Conservation (phyloP, 2,888 invertebrate species). For the Ceraclea dissimilis region DNA sequence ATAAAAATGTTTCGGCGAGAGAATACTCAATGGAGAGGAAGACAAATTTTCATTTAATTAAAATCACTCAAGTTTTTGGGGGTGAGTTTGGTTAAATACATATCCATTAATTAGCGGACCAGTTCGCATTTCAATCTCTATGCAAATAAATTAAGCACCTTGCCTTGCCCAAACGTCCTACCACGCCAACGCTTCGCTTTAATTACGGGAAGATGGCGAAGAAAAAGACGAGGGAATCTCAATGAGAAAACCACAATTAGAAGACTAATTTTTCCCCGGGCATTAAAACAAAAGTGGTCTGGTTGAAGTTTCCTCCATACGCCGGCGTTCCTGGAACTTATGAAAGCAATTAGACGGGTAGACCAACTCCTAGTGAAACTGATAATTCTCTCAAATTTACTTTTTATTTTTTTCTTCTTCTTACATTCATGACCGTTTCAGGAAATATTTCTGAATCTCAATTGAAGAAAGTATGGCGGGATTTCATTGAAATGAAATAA, state of each 20-base stretch:
- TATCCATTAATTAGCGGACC: slow-evolving; percentile 17
- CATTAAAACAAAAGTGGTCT: slow-evolving; percentile 20
- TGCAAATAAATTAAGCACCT: slow-evolving; percentile 19
- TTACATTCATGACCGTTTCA: slow-evolving; percentile 7
- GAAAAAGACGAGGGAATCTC: slow-evolving; percentile 4
- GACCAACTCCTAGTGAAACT: slow-evolving; percentile 22
- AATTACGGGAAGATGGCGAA: slow-evolving; percentile 20
- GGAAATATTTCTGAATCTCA: neutral
- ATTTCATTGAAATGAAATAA: no score
- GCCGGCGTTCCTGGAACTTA: slow-evolving; percentile 15
- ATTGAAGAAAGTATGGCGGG: neutral
- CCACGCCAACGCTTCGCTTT: slow-evolving; percentile 14
- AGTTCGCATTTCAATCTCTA: slow-evolving; percentile 18
- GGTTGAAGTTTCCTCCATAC: slow-evolving; percentile 21
- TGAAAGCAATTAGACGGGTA: slow-evolving; percentile 24
- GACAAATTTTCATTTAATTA: slow-evolving; percentile 2
- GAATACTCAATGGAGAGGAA: neutral
- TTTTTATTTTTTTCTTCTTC: slow-evolving; percentile 25
- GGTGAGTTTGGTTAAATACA: neutral
- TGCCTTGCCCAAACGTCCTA: slow-evolving; percentile 3
- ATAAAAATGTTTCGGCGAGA: no score
- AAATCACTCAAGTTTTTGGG: neutral
- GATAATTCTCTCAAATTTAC: slow-evolving; percentile 25
- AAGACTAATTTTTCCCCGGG: slow-evolving; percentile 22
- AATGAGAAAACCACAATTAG: slow-evolving; percentile 24